Evolutionary conservation across 2,888 invertebrate genomes (phyloP), one percentile per base, ranked within the genome.

Genomic region (Lochmaea crataegi): DNA sequence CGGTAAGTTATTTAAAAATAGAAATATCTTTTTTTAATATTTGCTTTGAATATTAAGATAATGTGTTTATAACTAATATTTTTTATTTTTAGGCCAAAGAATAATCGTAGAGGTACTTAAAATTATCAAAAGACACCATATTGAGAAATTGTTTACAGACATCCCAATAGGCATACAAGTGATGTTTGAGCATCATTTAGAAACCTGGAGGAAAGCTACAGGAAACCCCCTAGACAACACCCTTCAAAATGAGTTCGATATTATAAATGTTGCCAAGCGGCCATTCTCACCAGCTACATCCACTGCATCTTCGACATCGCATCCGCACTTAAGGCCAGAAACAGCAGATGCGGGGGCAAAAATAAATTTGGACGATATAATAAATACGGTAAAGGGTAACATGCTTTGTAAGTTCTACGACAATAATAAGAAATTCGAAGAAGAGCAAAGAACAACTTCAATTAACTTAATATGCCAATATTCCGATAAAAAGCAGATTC

Each of bases 111-210:
- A 65, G 14, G 66, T 74, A 18, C 32, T 74, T 12, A 58, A 53
- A 42, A 65, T 74, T 5, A 77, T 80, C 10, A 76, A 79, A 70
- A 64, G 51, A 9, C 76, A 77, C 61, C 79, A 80, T 53, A 67
- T 79, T 11, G 75, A 77, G 32, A 56, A 61, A 48, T 48, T 80
- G 12, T 60, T 80, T 12, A 75, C 57, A 51, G 65, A 74, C 45
- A 76, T 76, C 60, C 74, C 77, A 2, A 67, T 79, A 61, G 75
- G 77, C 18, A 77, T 75, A 18, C 74, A 76, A 65, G 75, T 79
- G 9, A 26, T 74, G 57, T 80, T 80, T 68, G 79, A 79, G 51
- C 57, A 79, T 68, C 69, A 79, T 38, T 65, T 80, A 45, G 76
- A 78, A 69, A 26, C 53, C 10, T 80, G 80, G 80, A 66, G 77